Percentiles rank a stretch among this genome's conserved stretches.
Conservation (phyloP, 92 coral and sea anemone species). For the Chrysogorgia sp. region DNA sequence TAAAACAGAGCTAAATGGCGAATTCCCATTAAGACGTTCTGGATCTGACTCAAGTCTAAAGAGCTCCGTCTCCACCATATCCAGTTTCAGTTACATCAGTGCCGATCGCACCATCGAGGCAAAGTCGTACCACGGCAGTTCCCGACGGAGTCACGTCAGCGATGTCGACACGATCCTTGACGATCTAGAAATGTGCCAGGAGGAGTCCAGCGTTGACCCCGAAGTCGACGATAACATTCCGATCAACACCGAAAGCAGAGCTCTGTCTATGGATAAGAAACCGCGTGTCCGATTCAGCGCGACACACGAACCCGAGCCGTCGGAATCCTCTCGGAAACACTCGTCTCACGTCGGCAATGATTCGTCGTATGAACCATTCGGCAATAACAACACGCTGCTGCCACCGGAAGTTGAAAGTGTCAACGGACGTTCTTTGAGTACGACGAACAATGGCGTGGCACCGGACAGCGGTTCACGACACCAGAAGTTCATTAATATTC, state of each 20-base stretch:
- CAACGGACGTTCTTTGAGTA: conserved; percentile 11
- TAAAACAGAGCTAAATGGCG: conserved; percentile 24
- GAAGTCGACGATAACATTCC: conserved; percentile 38
- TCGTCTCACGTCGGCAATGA: not conserved
- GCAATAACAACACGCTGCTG: conserved; percentile 6
- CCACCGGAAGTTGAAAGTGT: conserved; percentile 15
- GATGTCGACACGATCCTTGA: conserved; percentile 38
- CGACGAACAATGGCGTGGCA: not conserved
- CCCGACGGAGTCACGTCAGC: conserved; percentile 39
- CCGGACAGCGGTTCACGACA: not conserved
- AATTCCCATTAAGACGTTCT: conserved; percentile 27
- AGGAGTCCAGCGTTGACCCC: conserved; percentile 45
- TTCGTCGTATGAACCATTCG: not conserved
- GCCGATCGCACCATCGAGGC: conserved; percentile 41
- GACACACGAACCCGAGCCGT: not conserved
- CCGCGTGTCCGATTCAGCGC: not conserved
- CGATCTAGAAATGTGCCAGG: conserved; percentile 33
- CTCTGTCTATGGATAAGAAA: conserved; percentile 33
- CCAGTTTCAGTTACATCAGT: conserved; percentile 39
- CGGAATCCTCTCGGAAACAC: not conserved
- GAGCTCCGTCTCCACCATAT: conserved; percentile 36
- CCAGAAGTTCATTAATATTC: not conserved
- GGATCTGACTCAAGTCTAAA: conserved; percentile 39
- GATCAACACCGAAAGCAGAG: conserved; percentile 35
- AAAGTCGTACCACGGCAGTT: conserved; percentile 37